These are phyloP conservation scores for Drosophila rubida DNA, from an alignment of 2,888 invertebrate species.

Conservation along the genomic window DNA sequence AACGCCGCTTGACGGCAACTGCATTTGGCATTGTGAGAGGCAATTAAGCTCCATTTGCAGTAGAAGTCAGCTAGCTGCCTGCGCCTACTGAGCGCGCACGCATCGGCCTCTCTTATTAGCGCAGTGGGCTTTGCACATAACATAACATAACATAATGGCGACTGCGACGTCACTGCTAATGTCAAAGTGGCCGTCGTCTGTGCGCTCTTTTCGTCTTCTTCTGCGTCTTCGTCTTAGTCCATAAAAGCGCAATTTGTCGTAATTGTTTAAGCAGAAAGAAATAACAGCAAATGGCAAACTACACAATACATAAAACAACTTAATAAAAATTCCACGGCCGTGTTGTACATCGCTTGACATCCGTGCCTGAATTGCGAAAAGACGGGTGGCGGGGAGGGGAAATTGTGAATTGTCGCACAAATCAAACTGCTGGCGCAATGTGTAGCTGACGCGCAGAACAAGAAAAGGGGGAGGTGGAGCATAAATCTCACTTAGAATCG, in stretches of 20 bases:
- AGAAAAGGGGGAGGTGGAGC: constrained; percentile 9
- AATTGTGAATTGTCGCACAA: constrained; percentile 46
- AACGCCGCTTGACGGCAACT: constrained; percentile 60
- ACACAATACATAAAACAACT: constrained; percentile 78
- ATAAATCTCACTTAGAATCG: constrained; percentile 71
- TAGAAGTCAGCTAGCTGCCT: constrained; percentile 13
- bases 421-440: constrained; percentile 63
- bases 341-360: constrained; percentile 71
- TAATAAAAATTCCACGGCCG: constrained; percentile 81
- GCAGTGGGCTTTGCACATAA: constrained; percentile 60
- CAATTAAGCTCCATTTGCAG: constrained; percentile 66
- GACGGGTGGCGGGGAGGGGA: background rate
- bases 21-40: constrained; percentile 63
- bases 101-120: constrained; percentile 54
- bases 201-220: constrained; percentile 2
- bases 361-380: background rate
- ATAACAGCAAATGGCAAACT: constrained; percentile 63
- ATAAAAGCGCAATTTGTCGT: constrained; percentile 82
- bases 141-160: constrained; percentile 54
- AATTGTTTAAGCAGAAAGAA: constrained; percentile 82
- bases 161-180: constrained; percentile 18
- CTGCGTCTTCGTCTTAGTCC: constrained; percentile 44
- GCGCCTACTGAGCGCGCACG: constrained; percentile 46
- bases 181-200: background rate
- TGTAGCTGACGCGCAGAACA: constrained; percentile 50